Evolutionary conservation across 2,797 vertebrate genomes (phyloP), one percentile per base, ranked within the genome.

Genomic region (Molossus alvarezi): DNA sequence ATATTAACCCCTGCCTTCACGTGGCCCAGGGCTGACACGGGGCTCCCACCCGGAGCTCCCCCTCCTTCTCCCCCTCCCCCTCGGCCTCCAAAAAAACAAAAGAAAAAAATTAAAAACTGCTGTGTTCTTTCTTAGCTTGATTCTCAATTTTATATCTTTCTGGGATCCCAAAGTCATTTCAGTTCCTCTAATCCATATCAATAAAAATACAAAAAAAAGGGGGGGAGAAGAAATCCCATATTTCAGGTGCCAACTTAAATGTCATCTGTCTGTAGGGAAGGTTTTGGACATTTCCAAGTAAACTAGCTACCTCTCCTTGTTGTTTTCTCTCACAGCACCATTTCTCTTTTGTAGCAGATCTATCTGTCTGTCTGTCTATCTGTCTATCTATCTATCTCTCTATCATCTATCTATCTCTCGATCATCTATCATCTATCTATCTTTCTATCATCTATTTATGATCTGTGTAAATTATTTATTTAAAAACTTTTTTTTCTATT

Each of bases 171-270:
- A 33, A 48, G 9, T 75, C 27, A 48, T 69, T 76, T 90, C 27
- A 69, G 3, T 37, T 88, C 48, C 23, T 83, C 8, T 64, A 73
- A 33, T 53, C 6, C 12, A 6, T 73, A 53, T 45, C 3, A 89
- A 93, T 67, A 77, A 91, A 93, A 85, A 20, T 60, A 84, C 0
- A 33, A 77, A 60, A 72, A 85, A 58, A 69, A n/a, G 1, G 12
- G 6, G 29, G n/a, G 29, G 23, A 33, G 21, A 79, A 83, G n/a
- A 92, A 58, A 62, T 10, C 4, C 25, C 33, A 45, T 62, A 33
- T 81, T 76, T 91, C 11, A 53, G 18, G 5, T 79, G 25, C 90
- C 37, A 69, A 69, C 29, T 92, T 73, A 88, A 88, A 55, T 95
- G 27, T 45, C 6, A 45, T 51, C 17, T 60, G 1, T 92, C 25